Evolutionary conservation across 2,797 vertebrate species (phyloP).

Genomic region (Falco concolor): DNA sequence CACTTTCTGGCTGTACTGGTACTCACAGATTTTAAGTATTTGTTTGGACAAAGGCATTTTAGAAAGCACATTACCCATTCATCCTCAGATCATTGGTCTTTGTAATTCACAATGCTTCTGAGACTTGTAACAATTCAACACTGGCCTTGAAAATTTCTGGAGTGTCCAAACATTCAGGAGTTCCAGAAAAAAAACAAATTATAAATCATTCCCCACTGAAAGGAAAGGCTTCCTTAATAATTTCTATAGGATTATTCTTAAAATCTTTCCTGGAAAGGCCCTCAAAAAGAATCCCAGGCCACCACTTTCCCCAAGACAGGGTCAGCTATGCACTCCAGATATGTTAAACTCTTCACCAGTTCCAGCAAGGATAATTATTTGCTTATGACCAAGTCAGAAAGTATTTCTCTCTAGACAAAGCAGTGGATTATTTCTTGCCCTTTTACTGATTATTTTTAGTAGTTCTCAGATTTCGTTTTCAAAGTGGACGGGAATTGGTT

Average conservation of each 20-base stretch:
- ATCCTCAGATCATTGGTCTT: not conserved
- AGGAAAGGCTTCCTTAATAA: not conserved
- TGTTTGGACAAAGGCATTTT: not conserved
- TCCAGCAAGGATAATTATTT: not conserved
- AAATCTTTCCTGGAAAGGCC: not conserved
- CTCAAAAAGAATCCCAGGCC: not conserved
- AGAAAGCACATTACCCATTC: not conserved
- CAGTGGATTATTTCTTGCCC: not conserved
- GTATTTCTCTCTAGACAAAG: not conserved
- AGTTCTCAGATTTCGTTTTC: conserved; percentile 5
- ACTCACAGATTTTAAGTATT: not conserved
- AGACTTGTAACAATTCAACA: not conserved
- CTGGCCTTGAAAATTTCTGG: not conserved
- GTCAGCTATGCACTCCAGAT: not conserved
- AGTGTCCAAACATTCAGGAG: not conserved
- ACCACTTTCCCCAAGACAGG: not conserved
- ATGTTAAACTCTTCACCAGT: not conserved
- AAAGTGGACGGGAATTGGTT: not conserved
- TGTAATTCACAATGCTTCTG: not conserved
- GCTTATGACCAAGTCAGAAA: conserved; percentile 19
- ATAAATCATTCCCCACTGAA: not conserved
- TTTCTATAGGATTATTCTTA: not conserved
- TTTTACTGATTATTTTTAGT: conserved; percentile 23
- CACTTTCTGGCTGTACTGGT: not conserved
- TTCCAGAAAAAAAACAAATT: not conserved